Base-by-base conservation (phyloP, 2,797 vertebrate genomes). In the Danio jaintianensis region DNA sequence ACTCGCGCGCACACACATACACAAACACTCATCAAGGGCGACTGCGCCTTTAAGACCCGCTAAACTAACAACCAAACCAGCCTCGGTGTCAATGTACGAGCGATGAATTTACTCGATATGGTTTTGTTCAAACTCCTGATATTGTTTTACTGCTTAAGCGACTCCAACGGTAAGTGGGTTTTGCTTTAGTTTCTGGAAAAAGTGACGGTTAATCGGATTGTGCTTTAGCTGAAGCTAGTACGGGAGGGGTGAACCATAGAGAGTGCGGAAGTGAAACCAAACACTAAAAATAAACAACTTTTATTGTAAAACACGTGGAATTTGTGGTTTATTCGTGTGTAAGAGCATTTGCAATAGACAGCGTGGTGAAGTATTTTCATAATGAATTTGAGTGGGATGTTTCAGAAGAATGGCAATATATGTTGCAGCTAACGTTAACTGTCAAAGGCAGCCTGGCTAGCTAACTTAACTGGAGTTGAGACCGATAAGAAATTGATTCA, bases 121-220 rank as follows among this genome's bases (percentile, higher is more conserved):
- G 81, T 87, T 82, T 83, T 89, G 72, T 11, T 92, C 2, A 89
- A 90, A 84, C 55, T 92, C 40, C 8, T 91, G 20, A 9, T 94
- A 81, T 8, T 89, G 66, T 48, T 91, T 58, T 92, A 88, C 89
- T 91, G 87, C 84, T 83, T 93, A 70, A 78, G 42, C 36, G 78
- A 87, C n/a, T 84, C 87, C 18, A 75, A 82, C 90, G 93, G 94
- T 94, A 86, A 91, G 93, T 90, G 80, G 62, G 18, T 53, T 69
- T 84, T 61, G 43, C n/a, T 81, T 29, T 38, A 40, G 42, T 81
- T 84, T 72, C 9, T 45, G 68, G 43, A 40, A 69, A 88, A 87
- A 90, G 90, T 82, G 86, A 84, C 77, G 53, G 73, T 79, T 83
- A 78, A 82, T 79, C 72, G 75, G 82, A 80, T 67, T 61, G 76